A percentile compares a stretch with the other conserved stretches of the same genome.
phyloP scores from a whole-genome alignment of 1,140 invertebrate species.

The Trichonephila inaurata region DNA sequence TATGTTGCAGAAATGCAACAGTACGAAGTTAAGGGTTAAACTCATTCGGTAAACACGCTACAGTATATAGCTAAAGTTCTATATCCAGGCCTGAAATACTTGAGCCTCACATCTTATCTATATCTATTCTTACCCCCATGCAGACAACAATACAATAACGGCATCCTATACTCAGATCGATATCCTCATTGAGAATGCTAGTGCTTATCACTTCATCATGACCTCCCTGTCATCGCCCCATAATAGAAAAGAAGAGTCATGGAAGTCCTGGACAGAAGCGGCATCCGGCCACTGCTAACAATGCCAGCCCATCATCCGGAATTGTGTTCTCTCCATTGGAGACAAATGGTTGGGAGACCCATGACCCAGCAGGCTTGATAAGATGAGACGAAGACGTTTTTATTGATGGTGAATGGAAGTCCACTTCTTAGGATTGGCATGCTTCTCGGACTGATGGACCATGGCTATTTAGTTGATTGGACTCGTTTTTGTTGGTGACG shows the following conservation, averaged over 20 bases:
- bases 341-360: neutral
- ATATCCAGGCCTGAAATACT: too few species aligned
- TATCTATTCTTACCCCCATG: neutral
- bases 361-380: neutral
- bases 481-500: neutral
- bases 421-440: slow-evolving; percentile 5
- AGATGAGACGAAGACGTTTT: neutral
- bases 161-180: neutral
- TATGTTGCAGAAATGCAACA: too few species aligned
- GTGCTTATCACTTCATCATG: neutral
- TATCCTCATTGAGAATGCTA: neutral
- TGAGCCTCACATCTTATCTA: neutral
- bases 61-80: too few species aligned
- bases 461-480: slow-evolving; percentile 20
- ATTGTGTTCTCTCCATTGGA: neutral
- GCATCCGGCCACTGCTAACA: neutral
- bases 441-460: neutral
- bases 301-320: neutral
- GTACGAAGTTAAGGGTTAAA: too few species aligned
- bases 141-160: neutral
- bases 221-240: neutral
- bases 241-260: slow-evolving; percentile 18
- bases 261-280: neutral
- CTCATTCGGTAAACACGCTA: too few species aligned
- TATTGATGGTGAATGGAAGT: neutral